A percentile compares a stretch with the other conserved stretches of the same genome.
These are phyloP conservation scores for Cyaniris semiargus DNA, from an alignment of 2,888 invertebrate genomes.

Conservation along the genomic window DNA sequence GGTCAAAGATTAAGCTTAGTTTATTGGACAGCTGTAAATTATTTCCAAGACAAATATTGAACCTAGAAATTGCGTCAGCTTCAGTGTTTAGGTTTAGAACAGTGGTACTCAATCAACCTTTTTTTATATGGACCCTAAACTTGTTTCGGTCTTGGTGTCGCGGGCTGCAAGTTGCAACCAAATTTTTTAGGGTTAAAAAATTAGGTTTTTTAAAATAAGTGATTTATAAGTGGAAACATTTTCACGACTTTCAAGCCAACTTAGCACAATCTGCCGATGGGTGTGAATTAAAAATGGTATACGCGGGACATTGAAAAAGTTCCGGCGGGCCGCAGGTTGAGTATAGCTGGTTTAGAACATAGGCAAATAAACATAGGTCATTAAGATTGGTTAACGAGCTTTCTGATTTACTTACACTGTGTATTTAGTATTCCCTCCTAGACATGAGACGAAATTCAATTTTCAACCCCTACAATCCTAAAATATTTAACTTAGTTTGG, in stretches of 20 bases:
- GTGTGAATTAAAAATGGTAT: too few relatives aligned
- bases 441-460: not conserved
- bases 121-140: too few relatives aligned
- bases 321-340: too few relatives aligned
- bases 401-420: constrained; percentile 1
- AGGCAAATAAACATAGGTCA: constrained; percentile 10
- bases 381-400: constrained; percentile 13
- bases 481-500: not conserved
- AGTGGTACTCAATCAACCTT: too few relatives aligned
- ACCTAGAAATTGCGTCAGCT: constrained; percentile 3
- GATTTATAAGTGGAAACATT: too few relatives aligned
- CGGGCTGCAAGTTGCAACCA: too few relatives aligned
- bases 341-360: not conserved
- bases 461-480: not conserved
- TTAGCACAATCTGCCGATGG: too few relatives aligned
- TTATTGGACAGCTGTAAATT: constrained; percentile 6
- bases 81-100: not conserved
- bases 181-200: too few relatives aligned
- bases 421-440: constrained; percentile 7
- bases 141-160: too few relatives aligned
- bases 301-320: too few relatives aligned
- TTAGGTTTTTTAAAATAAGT: too few relatives aligned
- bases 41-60: constrained; percentile 10
- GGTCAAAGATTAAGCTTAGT: constrained; percentile 18
- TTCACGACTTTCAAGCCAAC: too few relatives aligned